A percentile compares a stretch with the other conserved stretches of the same genome.
Evolutionary conservation across 2,888 invertebrate genomes (phyloP).

Genomic region (Drosophila macrothrix): DNA sequence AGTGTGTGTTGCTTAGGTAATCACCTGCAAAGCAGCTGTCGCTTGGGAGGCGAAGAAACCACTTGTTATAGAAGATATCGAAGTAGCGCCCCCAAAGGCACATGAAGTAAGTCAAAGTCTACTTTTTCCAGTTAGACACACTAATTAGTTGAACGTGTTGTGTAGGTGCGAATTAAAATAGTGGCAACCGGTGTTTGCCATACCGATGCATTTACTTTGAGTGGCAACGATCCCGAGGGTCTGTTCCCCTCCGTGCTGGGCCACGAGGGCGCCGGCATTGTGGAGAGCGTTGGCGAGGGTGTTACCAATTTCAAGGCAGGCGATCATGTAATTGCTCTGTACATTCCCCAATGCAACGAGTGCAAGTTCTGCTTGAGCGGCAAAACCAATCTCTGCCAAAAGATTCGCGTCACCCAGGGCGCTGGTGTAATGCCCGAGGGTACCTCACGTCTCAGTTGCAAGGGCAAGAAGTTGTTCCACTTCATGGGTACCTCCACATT

Average conservation of each 20-base stretch:
- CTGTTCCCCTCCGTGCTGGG: slow-evolving; percentile 96
- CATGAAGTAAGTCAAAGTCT: slow-evolving; percentile 90
- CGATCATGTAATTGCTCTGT: slow-evolving; percentile 98
- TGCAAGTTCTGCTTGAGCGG: slow-evolving; percentile 98
- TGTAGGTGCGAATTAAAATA: slow-evolving; percentile 88
- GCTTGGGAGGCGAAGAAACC: slow-evolving; percentile 98
- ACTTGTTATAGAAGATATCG: slow-evolving; percentile 94
- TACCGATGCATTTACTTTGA: slow-evolving; percentile 95
- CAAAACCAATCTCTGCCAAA: slow-evolving; percentile 98
- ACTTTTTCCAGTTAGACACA: not conserved
- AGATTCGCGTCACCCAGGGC: slow-evolving; percentile 94
- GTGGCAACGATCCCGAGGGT: slow-evolving; percentile 96
- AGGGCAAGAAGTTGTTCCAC: slow-evolving; percentile 91
- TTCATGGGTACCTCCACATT: slow-evolving; percentile 99
- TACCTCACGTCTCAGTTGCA: slow-evolving; percentile 90
- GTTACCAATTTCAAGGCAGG: slow-evolving; percentile 94
- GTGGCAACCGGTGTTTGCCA: slow-evolving; percentile 94
- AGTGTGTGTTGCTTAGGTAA: slow-evolving; percentile 87
- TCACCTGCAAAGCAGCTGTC: slow-evolving; percentile 97
- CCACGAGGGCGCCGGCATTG: slow-evolving; percentile 98
- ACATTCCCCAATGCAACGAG: slow-evolving; percentile 97
- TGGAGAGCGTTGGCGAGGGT: slow-evolving; percentile 98
- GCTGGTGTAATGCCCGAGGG: slow-evolving; percentile 97
- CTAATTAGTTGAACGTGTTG: not conserved
- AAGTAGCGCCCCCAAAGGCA: slow-evolving; percentile 96